Evolutionary conservation across 2,113 vertebrate species (phyloP), one percentile per base, ranked within the genome.

Genomic region (Nematolebias whitei): DNA sequence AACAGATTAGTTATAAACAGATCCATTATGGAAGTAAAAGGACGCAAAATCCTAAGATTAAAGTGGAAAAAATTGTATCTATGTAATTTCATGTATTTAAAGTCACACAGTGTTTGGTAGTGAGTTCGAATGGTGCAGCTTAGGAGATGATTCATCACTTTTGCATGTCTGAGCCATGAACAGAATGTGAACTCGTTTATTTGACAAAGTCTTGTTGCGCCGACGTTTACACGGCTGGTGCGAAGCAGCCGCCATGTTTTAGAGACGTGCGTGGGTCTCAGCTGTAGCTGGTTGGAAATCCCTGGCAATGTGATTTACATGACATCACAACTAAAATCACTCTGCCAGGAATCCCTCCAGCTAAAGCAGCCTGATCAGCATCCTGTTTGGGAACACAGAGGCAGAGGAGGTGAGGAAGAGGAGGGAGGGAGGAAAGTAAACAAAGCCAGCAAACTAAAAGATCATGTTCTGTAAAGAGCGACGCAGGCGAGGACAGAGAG

Each of bases 281-380:
- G 84, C 78, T 87, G 53, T 57, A 79, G 91, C 92, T 92, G 86
- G 93, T 94, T 94, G 93, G 94, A 94, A 94, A 94, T 94, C 94
- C 94, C 94, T 94, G 94, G 94, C 93, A 94, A 94, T 94, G 94
- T 94, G 94, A 94, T 94, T 94, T 94, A 84, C 69, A 89, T 92
- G 82, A 90, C 80, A 90, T 91, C 89, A 91, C 88, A 87, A 89
- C 82, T 88, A 94, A 94, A 94, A 94, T 94, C 94, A 94, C 93
- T 94, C 94, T 93, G 93, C 94, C 94, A 94, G 94, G 94, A 94
- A 94, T 93, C 94, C 94, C 90, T 89, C 92, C 91, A 92, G 84
- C 92, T 84, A 84, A 83, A 89, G 87, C 90, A 89, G 68, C 61
- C 45, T n/a, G 40, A 54, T 63, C 50, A 51, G 58, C 26, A 53